phyloP scores from a whole-genome alignment of 1,140 invertebrate species.

The Megalopta genalis region DNA sequence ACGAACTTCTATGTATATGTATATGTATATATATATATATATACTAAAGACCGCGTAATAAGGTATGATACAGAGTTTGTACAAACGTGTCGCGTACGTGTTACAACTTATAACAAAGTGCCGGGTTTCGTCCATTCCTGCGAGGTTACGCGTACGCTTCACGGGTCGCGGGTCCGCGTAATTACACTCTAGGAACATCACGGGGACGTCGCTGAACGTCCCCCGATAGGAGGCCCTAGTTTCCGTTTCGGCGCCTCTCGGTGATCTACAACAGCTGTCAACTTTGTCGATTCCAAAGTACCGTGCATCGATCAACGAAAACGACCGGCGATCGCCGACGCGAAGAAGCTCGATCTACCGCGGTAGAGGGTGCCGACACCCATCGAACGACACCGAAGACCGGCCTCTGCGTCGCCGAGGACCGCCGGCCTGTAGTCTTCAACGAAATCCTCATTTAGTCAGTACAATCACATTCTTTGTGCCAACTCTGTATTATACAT shows the following conservation, averaged over 20 bases:
- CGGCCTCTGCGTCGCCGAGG: neutral
- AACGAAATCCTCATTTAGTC: neutral
- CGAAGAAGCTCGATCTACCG: too few species aligned
- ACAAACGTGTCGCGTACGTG: constrained; percentile 53
- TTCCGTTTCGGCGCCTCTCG: constrained; percentile 1
- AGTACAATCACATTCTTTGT: constrained; percentile 44
- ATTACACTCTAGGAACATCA: constrained; percentile 47
- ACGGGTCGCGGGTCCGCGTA: constrained; percentile 22
- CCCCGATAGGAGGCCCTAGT: neutral
- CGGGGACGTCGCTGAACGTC: constrained; percentile 1
- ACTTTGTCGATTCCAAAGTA: neutral
- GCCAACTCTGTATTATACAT: constrained; percentile 60
- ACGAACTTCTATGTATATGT: constrained; percentile 22
- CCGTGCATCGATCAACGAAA: neutral
- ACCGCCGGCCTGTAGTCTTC: neutral
- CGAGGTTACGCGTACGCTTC: constrained; percentile 34
- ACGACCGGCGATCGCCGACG: neutral
- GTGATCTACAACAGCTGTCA: neutral
- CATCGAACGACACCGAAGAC: neutral
- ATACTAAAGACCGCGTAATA: constrained; percentile 35
- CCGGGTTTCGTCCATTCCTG: constrained; percentile 22
- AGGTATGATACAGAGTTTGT: constrained; percentile 68
- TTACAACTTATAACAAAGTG: constrained; percentile 43
- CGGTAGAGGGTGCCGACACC: neutral
- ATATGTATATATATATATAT: constrained; percentile 11